These are phyloP conservation scores for Aplochiton taeniatus DNA, from an alignment of 2,797 vertebrate species.

Conservation along the genomic window DNA sequence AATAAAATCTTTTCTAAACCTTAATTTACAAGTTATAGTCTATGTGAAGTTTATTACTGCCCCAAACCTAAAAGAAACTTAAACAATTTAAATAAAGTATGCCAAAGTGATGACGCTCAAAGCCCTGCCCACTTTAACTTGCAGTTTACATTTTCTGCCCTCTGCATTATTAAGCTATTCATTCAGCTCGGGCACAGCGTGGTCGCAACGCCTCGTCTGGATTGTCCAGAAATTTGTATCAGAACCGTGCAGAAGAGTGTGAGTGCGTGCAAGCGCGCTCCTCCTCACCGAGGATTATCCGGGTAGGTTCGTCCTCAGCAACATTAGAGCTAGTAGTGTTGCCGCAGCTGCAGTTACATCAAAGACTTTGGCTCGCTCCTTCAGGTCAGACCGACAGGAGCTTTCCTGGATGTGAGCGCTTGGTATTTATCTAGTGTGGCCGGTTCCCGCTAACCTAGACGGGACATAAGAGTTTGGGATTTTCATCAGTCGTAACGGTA, in stretches of 20 bases:
- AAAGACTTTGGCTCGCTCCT: constrained; percentile 49
- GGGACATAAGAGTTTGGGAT: constrained; percentile 30
- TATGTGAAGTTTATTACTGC: too few species aligned
- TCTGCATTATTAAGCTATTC: constrained; percentile 38
- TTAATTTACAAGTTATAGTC: too few species aligned
- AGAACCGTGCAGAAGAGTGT: constrained; percentile 8
- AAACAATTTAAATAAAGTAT: too few species aligned
- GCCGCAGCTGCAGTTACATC: constrained; percentile 65
- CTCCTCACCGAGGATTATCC: constrained; percentile 48
- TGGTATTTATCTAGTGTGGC: not conserved
- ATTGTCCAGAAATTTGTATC: constrained; percentile 16
- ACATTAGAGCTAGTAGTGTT: constrained; percentile 66
- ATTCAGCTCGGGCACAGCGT: constrained; percentile 56
- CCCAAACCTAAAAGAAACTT: too few species aligned
- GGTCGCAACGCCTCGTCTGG: constrained; percentile 31
- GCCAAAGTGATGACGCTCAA: not conserved
- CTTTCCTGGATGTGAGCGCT: constrained; percentile 49
- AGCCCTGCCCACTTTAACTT: constrained; percentile 19
- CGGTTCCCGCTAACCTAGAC: constrained; percentile 25
- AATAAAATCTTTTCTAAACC: too few species aligned
- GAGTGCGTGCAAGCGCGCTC: constrained; percentile 6
- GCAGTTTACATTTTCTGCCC: constrained; percentile 24
- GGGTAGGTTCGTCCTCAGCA: constrained; percentile 62
- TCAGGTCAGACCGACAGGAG: constrained; percentile 49
- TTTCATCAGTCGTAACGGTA: constrained; percentile 15